Conservation (phyloP, 2,113 vertebrate species). For the Leucopternis melanops region DNA sequence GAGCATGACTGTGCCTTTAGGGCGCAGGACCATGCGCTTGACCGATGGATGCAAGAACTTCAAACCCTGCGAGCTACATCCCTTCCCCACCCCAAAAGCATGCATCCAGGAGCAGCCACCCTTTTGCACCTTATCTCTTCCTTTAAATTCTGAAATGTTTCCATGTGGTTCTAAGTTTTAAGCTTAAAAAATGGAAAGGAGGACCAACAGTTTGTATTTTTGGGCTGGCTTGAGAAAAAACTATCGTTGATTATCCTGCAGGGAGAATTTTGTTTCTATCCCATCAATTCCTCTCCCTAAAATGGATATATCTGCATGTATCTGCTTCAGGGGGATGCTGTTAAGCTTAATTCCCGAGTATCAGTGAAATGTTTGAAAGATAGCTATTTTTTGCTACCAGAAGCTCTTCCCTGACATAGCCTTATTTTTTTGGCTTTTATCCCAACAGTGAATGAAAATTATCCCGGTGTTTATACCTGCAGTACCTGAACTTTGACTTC, state of each 20-base stretch:
- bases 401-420: not conserved
- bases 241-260: not conserved
- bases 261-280: not conserved
- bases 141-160: not conserved
- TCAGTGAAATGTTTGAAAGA: not conserved
- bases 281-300: not conserved
- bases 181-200: not conserved
- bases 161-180: not conserved
- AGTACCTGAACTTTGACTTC: not conserved
- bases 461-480: not conserved
- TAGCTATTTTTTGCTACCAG: not conserved
- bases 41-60: not conserved
- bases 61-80: not conserved
- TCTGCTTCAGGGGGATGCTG: not conserved
- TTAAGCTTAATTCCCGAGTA: not conserved
- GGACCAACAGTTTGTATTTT: not conserved
- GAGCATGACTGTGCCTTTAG: not conserved
- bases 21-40: rapidly evolving
- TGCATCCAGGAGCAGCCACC: not conserved
- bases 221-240: not conserved
- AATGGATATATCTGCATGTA: not conserved
- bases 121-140: not conserved
- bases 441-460: not conserved
- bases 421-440: not conserved
- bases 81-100: not conserved